phyloP scores from a whole-genome alignment of 2,113 vertebrate species.

The Pelobates fuscus region DNA sequence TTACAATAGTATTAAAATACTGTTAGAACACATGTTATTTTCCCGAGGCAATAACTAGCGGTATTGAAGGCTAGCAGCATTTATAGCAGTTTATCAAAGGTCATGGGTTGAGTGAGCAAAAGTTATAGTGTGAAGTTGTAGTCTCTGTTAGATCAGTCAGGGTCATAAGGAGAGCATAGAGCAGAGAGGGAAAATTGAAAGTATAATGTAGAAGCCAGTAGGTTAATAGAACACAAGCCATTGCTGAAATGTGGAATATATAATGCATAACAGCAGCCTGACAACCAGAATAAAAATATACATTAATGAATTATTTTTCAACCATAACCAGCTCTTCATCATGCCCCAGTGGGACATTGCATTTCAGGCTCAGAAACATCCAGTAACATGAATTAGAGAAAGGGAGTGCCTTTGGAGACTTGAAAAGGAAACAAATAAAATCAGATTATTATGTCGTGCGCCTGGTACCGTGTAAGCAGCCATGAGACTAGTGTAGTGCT shows the following conservation, averaged over 20 bases:
- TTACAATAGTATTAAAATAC: no score
- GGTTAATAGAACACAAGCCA: slow-evolving; percentile 1
- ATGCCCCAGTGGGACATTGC: neutral
- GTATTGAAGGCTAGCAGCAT: neutral
- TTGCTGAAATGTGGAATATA: neutral
- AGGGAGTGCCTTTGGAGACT: neutral
- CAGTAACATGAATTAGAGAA: neutral
- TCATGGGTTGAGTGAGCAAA: slow-evolving; percentile 1
- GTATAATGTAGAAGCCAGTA: neutral
- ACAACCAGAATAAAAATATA: neutral
- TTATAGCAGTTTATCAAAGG: neutral
- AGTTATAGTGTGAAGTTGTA: neutral
- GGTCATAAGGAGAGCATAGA: neutral
- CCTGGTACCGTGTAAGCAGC: slow-evolving; percentile 26
- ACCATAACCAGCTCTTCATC: neutral
- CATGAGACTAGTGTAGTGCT: slow-evolving; percentile 14
- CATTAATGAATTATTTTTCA: neutral
- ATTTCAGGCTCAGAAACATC: neutral
- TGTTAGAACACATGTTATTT: no score
- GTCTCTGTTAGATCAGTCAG: neutral
- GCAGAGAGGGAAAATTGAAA: neutral
- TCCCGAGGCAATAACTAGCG: no score
- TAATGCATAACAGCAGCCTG: slow-evolving; percentile 1
- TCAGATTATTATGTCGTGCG: neutral
- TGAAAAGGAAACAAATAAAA: slow-evolving; percentile 20